Evolutionary conservation across 2,888 invertebrate genomes (phyloP), one percentile per base, ranked within the genome.

Genomic region (Monochamus alternatus): DNA sequence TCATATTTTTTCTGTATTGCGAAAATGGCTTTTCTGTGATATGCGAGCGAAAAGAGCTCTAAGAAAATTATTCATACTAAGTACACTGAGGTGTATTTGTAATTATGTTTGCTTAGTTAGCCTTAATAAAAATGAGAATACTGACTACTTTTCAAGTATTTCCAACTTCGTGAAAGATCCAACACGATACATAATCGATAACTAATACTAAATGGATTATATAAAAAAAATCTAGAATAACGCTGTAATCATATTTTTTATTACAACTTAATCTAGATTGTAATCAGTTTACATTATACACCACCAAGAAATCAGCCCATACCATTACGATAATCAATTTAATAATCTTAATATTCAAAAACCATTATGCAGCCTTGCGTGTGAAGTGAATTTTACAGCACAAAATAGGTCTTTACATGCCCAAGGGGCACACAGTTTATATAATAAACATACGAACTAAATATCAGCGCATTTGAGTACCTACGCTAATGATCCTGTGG

Each of bases 271-370:
- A 71, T 71, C 62, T 63, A 71, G 71, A 71, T 63, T 63, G 47
- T 38, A 22, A 71, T 71, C 71, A 51, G 62, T 60, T 32, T 55
- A 60, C 31, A 60, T 66, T 14, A 43, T 51, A 65, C 65, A 47
- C 30, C 47, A 31, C 38, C 30, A 71, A 10, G 52, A 71, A 62
- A 63, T 63, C 62, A 71, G 71, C 71, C 71, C 74, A 58, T 76
- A 76, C 74, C 62, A 76, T 78, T 78, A 70, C 74, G 75, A 76
- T 76, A 75, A 78, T 78, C 78, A 78, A 78, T 78, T 78, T 78
- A 76, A 74, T 65, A 74, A 74, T 76, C 75, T 75, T 74, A 72
- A 74, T 76, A 76, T 72, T 72, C 68, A 63, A 60, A 73, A 78
- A 78, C 74, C 75, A 75, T 72, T 74, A 78, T 78, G 74, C 74